A percentile compares a stretch with the other conserved stretches of the same genome.
Conservation (phyloP, 2,888 invertebrate species). For the Chloroclysta siterata region DNA sequence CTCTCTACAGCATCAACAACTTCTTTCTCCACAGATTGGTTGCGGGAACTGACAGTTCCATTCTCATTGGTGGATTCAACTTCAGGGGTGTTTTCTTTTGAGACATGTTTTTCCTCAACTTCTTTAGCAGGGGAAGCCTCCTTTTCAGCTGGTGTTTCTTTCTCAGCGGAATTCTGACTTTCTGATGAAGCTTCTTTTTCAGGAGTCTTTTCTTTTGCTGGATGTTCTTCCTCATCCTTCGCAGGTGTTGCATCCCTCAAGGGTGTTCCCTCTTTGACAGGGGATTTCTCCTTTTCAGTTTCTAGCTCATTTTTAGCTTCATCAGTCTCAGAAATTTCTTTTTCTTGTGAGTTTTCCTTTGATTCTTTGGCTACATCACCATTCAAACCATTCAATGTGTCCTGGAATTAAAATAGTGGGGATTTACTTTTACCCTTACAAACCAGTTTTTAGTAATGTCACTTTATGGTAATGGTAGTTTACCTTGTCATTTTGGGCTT, state of each 20-base stretch:
- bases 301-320: slow-evolving; percentile 48
- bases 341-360: slow-evolving; percentile 65
- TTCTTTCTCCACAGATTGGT: slow-evolving; percentile 72
- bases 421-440: background rate
- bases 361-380: slow-evolving; percentile 58
- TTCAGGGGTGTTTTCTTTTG: slow-evolving; percentile 66
- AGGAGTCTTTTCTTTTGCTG: slow-evolving; percentile 43
- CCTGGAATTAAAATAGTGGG: slow-evolving; percentile 26
- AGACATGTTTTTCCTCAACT: slow-evolving; percentile 55
- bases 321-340: slow-evolving; percentile 49
- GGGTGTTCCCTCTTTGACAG: slow-evolving; percentile 47
- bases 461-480: background rate
- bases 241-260: slow-evolving; percentile 56
- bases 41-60: slow-evolving; percentile 75
- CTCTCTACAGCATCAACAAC: slow-evolving; percentile 53
- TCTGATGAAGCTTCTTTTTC: slow-evolving; percentile 43
- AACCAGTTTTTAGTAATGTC: background rate
- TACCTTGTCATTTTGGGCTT: slow-evolving; percentile 52
- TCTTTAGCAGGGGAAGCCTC: slow-evolving; percentile 59
- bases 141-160: slow-evolving; percentile 55
- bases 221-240: slow-evolving; percentile 48
- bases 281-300: slow-evolving; percentile 50
- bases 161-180: slow-evolving; percentile 53
- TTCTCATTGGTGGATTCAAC: slow-evolving; percentile 69
- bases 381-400: slow-evolving; percentile 61